These are phyloP conservation scores for Aplodontia rufa DNA, from an alignment of 2,113 vertebrate genomes.

Conservation along the genomic window DNA sequence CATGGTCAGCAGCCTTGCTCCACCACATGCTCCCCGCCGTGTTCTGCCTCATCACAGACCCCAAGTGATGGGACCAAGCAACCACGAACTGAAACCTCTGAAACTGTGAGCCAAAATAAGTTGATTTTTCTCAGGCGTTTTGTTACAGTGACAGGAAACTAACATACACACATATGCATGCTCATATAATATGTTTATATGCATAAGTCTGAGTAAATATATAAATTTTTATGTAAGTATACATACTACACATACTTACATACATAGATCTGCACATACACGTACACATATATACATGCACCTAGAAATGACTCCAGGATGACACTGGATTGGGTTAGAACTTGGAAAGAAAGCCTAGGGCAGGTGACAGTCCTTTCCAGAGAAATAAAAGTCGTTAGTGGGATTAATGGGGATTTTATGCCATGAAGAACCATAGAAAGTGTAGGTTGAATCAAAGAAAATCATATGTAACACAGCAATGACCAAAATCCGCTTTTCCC, in stretches of 20 bases:
- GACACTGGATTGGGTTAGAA: background rate
- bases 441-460: background rate
- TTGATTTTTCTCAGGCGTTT: background rate
- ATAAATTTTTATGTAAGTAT: background rate
- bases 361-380: background rate
- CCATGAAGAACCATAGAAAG: background rate
- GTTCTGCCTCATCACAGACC: background rate
- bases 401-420: background rate
- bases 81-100: background rate
- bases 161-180: too few species aligned
- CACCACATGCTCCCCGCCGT: background rate
- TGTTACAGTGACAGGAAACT: background rate
- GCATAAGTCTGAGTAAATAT: background rate
- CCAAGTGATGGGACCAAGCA: background rate
- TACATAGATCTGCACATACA: background rate
- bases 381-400: background rate
- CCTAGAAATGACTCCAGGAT: conserved; percentile 10
- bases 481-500: background rate
- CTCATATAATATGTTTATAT: background rate
- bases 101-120: background rate
- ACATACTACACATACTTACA: background rate
- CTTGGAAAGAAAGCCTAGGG: background rate
- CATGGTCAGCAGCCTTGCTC: background rate
- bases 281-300: background rate
- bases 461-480: background rate